A percentile compares a stretch with the other conserved stretches of the same genome.
phyloP scores from a whole-genome alignment of 2,113 vertebrate species.

The Muntiacus reevesi region DNA sequence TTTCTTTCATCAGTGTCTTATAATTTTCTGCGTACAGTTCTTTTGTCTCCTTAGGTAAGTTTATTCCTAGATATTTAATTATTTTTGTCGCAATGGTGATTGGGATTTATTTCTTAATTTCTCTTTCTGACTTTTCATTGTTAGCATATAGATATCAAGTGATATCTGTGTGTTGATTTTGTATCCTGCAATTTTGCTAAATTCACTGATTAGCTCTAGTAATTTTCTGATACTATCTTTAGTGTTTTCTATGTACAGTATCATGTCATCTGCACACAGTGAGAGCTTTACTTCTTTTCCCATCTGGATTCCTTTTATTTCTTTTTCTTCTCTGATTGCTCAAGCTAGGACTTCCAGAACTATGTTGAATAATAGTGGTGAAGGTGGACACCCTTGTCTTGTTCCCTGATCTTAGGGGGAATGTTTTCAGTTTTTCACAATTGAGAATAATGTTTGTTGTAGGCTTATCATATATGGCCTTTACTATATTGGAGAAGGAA shows the following conservation, averaged over 20 bases:
- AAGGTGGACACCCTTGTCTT: background rate
- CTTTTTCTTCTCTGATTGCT: background rate
- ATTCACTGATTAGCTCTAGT: background rate
- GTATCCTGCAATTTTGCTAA: background rate
- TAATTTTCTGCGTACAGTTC: background rate
- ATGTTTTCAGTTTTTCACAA: background rate
- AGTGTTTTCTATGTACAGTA: background rate
- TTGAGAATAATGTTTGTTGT: background rate
- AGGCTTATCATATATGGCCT: too few species aligned
- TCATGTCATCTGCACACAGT: background rate
- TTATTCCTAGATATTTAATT: background rate
- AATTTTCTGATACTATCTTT: background rate
- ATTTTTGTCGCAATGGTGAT: background rate
- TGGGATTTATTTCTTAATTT: background rate
- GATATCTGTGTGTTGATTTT: background rate
- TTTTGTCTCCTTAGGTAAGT: background rate
- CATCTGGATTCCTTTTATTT: background rate
- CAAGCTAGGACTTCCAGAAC: background rate
- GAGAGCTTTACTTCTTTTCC: background rate
- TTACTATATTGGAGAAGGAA: background rate
- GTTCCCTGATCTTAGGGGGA: background rate
- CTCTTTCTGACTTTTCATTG: background rate
- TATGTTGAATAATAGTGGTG: background rate
- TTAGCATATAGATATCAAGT: background rate
- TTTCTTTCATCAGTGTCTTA: background rate